Percentiles rank a stretch among this genome's conserved stretches.
Conservation (phyloP, 2,113 vertebrate species). For the Mesembrinibis cayennensis region DNA sequence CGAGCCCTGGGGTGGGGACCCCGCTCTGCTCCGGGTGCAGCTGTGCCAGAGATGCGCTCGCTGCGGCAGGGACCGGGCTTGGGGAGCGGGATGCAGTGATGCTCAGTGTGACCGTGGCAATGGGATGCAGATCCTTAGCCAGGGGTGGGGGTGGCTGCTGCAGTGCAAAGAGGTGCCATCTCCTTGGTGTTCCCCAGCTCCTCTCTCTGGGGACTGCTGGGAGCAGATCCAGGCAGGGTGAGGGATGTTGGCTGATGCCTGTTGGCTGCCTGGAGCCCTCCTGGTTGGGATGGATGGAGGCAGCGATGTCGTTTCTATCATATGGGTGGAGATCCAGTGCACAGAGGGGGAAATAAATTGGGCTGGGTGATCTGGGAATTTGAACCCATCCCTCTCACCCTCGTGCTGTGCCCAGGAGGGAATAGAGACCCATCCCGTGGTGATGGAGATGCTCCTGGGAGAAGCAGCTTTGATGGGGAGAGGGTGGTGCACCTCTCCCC, state of each 20-base stretch:
- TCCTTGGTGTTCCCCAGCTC: background rate
- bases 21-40: background rate
- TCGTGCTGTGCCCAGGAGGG: rapidly evolving
- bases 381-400: background rate
- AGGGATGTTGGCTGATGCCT: background rate
- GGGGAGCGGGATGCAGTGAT: rapidly evolving
- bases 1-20: background rate
- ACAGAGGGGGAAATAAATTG: background rate
- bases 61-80: background rate
- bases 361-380: background rate
- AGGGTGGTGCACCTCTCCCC: background rate
- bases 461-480: background rate
- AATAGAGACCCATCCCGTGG: rapidly evolving
- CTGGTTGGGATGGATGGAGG: background rate
- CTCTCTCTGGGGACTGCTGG: rapidly evolving
- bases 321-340: too few species aligned
- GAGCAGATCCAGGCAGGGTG: background rate
- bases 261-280: background rate
- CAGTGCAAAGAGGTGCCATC: background rate
- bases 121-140: background rate
- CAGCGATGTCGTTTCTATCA: rapidly evolving
- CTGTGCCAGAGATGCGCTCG: rapidly evolving
- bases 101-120: rapidly evolving
- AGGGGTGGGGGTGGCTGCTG: background rate
- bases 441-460: background rate